Base-by-base conservation (phyloP, 2,888 invertebrate species). In the Trachelus tabidus region DNA sequence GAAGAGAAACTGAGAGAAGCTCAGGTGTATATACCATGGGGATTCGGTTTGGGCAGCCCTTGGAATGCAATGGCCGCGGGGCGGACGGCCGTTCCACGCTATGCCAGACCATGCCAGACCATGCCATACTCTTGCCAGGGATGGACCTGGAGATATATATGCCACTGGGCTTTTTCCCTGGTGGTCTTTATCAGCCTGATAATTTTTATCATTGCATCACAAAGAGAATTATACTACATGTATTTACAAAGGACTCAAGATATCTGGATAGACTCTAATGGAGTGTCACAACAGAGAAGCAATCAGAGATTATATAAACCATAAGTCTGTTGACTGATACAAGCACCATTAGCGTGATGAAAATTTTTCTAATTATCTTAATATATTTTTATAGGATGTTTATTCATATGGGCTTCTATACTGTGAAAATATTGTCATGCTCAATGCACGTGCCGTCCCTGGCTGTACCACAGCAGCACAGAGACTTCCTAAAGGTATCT, bases 21-120 rank as follows among this genome's bases (percentile, higher is more conserved):
- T 30, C 76, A 79, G 79, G 81, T 81, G 79, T 86, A 87, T 75
- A 83, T 83, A 83, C 85, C 85, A 84, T 85, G 87, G 56, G 84
- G 87, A 85, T 88, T 89, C 85, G 85, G 88, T 89, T 88, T 89
- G 88, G 88, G 87, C 86, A 88, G 87, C 88, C 88, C 86, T 86
- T 86, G 89, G 89, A 89, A 89, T 89, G 89, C 87, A 85, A 87
- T 81, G 87, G 84, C 85, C 85, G 86, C 83, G 84, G 85, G 84
- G 82, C 84, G 83, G 83, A 85, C 78, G 78, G 73, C 75, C 73
- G 78, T 75, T 73, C 78, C 73, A 74, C 69, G 69, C 77, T 77
- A 75, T 75, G 75, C 77, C 71, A 71, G 31, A 34, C 83, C 83
- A 75, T 75, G 75, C 77, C 71, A 71, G 31, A 34, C 83, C 83